Evolutionary conservation across 1,140 invertebrate species (phyloP).

Genomic region (Pectinophora gossypiella): DNA sequence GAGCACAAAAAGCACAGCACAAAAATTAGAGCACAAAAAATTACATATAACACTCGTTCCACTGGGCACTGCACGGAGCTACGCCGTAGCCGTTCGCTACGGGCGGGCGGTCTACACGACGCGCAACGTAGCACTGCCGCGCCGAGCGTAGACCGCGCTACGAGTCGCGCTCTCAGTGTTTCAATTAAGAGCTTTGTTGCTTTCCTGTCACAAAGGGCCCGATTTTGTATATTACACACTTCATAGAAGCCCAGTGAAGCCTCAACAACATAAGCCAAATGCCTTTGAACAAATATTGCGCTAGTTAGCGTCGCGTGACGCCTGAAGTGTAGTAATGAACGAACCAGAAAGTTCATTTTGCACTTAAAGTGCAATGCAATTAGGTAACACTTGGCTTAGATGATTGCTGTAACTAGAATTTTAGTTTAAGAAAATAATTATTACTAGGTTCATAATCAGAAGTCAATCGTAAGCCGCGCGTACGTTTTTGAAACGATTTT

Average conservation of each 20-base stretch:
- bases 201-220: constrained; percentile 40
- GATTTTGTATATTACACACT: constrained; percentile 31
- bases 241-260: not conserved
- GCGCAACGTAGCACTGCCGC: constrained; percentile 59
- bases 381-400: too few species aligned
- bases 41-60: constrained; percentile 44
- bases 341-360: too few species aligned
- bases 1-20: constrained; percentile 20
- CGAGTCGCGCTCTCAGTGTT: constrained; percentile 33
- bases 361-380: too few species aligned
- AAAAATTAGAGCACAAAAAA: constrained; percentile 17
- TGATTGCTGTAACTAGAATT: too few species aligned
- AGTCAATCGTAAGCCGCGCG: too few species aligned
- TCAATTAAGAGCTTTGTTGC: constrained; percentile 68
- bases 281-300: too few species aligned
- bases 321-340: too few species aligned
- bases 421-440: too few species aligned
- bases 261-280: too few species aligned
- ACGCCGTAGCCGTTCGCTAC: constrained; percentile 30
- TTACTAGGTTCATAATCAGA: too few species aligned
- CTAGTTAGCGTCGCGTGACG: too few species aligned
- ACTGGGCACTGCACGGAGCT: constrained; percentile 25
- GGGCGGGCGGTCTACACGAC: constrained; percentile 51
- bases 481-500: too few species aligned
- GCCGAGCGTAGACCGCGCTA: constrained; percentile 13